Base-by-base conservation (phyloP, 2,888 invertebrate species). In the Drosophila buzzatii region DNA sequence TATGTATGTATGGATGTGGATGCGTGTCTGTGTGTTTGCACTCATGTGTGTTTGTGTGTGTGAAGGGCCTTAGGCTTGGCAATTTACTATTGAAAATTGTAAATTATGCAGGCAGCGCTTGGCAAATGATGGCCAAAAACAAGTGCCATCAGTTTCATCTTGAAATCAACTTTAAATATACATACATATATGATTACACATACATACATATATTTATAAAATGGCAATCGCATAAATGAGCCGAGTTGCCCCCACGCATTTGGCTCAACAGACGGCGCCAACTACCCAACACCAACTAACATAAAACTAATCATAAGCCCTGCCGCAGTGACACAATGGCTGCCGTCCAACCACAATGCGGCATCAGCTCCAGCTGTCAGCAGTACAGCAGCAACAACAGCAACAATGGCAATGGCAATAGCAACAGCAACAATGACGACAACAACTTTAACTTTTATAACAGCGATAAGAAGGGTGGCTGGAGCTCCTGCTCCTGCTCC, bases 291-390 rank as follows among this genome's bases (percentile, higher is more conserved):
- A 37, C 20, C 55, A 55, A 55, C 41, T 33, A 63, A 33, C 45
- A 63, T 33, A 18, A 45, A 63, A 66, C 66, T 63, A 63, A 66
- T 66, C 64, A 66, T 47, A 63, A 53, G 66, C 64, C 35, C 45
- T 47, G 53, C 52, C 66, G 31, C 37, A 53, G 39, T 20, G 53
- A 18, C 33, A 66, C 66, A 66, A 64, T 66, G 18, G 45, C 53
- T 18, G 31, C 8, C 39, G 53, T 45, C 16, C 44, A 63, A 64
- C 66, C 66, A 45, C 66, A 66, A 63, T 53, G 56, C 42, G 44
- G 44, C 52, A 56, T 51, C 41, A 47, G 31, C 51, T 51, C 47
- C 59, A 53, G 69, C 68, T 67, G 53, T 68, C 68, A 47, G 47
- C 31, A 47, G 49, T 33, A 55, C 18, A 53, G 20, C 51, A 52